Evolutionary conservation across 2,113 vertebrate species (phyloP), one percentile per base, ranked within the genome.

Genomic region (Mola mola): DNA sequence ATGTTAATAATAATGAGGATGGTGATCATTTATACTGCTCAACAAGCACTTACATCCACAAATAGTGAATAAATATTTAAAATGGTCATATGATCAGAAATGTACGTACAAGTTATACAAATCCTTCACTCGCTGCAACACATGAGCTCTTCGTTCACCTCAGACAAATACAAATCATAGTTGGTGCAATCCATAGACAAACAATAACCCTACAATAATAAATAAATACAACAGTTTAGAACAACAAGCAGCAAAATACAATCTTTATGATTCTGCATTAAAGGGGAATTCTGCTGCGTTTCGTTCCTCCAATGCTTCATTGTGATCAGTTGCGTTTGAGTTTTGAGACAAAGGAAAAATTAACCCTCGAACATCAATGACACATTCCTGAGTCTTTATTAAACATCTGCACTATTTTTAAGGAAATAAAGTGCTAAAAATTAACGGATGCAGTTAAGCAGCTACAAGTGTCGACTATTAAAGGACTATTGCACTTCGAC

Each of bases 371-470:
- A 59, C 64, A 70, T 55, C 21, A 12, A 7, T 8, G 53, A 79
- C 73, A 74, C 48, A 21, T 83, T 88, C 82, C 87, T 87, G 84
- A 88, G 87, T 79, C 72, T 82, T 70, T 25, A 40, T 65, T 49
- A 67, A 77, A 70, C 57, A 64, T 73, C 50, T 66, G 66, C 64
- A 60, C 69, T 42, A 26, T 34, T 52, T 63, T 8, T 7, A 5
- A 29, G 67, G 64, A 43, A 68, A 46, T 78, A 82, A 85, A 82
- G 82, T 88, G 80, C 74, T 53, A 16, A 66, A 25, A 36, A 22
- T 15, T 0, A 65, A 55, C 2, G 22, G 46, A 55, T 8, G 29
- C 22, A 41, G 40, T 76, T 46, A 37, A 68, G 66, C 69, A 87
- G 83, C 83, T 79, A 87, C 87, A 84, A 37, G 43, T 59, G 28